phyloP scores from a whole-genome alignment of 2,888 invertebrate species.

The Cephus rjabovi region DNA sequence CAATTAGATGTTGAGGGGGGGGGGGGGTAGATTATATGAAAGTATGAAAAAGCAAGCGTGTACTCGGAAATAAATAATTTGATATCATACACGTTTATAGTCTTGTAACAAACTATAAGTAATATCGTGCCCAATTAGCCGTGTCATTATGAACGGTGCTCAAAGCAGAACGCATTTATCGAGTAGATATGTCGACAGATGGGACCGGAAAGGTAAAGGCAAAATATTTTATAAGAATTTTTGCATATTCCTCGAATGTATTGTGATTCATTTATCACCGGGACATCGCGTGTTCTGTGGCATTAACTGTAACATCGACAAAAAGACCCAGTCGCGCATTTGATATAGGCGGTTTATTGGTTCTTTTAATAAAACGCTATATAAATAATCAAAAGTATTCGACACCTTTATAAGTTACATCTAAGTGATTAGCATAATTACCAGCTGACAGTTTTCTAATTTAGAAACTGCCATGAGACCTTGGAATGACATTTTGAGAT shows the following conservation, averaged over 20 bases:
- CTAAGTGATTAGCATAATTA: not conserved
- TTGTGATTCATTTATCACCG: not conserved
- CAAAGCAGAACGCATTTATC: constrained; percentile 10
- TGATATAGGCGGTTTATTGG: not conserved
- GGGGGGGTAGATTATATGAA: not conserved
- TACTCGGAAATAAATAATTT: not conserved
- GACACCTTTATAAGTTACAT: not conserved
- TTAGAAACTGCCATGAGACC: not conserved
- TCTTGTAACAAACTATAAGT: not conserved
- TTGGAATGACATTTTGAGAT: not conserved
- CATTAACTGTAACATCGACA: constrained; percentile 21
- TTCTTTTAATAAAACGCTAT: not conserved
- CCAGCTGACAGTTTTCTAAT: not conserved
- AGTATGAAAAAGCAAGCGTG: not conserved
- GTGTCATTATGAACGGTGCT: not conserved
- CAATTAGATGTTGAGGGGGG: not conserved
- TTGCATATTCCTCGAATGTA: not conserved
- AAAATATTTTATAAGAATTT: not conserved
- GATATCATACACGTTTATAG: not conserved
- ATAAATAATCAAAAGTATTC: not conserved
- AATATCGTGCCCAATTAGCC: not conserved
- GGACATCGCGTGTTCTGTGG: constrained; percentile 24
- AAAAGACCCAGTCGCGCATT: not conserved
- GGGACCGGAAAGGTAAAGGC: constrained; percentile 14
- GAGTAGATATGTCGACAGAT: constrained; percentile 7